phyloP scores from a whole-genome alignment of 2,113 vertebrate genomes.

The Propithecus coquereli region DNA sequence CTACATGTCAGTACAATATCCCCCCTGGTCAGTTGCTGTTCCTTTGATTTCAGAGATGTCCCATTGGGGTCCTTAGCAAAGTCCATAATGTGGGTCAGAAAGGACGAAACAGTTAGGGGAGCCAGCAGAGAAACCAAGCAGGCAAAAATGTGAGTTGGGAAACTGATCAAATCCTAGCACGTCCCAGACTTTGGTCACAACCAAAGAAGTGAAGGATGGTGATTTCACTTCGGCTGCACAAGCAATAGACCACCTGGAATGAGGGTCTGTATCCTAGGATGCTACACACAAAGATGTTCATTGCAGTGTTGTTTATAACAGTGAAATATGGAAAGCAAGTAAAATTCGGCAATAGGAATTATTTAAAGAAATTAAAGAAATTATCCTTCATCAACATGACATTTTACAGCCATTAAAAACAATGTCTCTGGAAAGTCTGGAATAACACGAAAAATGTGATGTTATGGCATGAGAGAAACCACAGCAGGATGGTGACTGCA shows the following conservation, averaged over 20 bases:
- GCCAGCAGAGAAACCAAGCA: not conserved
- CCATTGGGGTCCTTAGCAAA: not conserved
- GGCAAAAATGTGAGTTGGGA: not conserved
- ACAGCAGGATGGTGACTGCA: not conserved
- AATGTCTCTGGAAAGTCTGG: not conserved
- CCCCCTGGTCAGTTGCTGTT: not conserved
- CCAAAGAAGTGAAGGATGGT: not conserved
- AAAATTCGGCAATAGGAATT: not conserved
- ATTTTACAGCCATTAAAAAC: not conserved
- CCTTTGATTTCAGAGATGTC: not conserved
- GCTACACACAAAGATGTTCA: too few relatives aligned
- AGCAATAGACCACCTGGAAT: not conserved
- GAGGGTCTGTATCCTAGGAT: not conserved
- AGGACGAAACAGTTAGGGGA: not conserved
- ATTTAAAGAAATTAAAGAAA: not conserved
- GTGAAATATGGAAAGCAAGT: not conserved
- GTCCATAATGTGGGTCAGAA: not conserved
- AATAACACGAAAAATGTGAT: not conserved
- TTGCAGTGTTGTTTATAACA: accelerated
- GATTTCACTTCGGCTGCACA: not conserved
- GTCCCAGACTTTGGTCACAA: not conserved
- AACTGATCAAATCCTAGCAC: not conserved
- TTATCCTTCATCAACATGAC: too few relatives aligned
- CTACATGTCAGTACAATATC: not conserved
- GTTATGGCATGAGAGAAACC: not conserved